Conservation (phyloP, 92 coral and sea anemone species). For the Zoanthus sociatus region DNA sequence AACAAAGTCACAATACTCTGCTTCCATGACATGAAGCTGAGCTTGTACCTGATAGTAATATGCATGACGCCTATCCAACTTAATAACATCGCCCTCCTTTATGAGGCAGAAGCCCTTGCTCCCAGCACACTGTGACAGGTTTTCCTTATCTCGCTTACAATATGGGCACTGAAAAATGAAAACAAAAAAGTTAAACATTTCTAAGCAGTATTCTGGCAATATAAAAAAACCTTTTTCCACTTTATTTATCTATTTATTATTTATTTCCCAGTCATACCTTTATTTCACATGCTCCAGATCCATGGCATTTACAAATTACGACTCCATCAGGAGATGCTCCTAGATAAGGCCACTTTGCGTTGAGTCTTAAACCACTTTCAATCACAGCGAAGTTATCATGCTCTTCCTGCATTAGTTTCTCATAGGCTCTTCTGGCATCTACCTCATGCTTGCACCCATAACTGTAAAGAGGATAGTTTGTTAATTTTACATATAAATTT, state of each 20-base stretch:
- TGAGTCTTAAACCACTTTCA: conserved; percentile 44
- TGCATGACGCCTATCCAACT: background rate
- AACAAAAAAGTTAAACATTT: conserved; percentile 10
- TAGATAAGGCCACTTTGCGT: conserved; percentile 44
- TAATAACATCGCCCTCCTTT: conserved; percentile 4
- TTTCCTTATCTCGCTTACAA: conserved; percentile 52
- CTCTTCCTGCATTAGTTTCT: background rate
- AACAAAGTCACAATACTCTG: conserved; percentile 55
- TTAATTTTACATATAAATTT: background rate
- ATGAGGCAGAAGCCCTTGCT: conserved; percentile 33
- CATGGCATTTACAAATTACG: conserved; percentile 48
- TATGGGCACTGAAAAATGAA: conserved; percentile 53
- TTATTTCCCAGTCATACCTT: conserved; percentile 38
- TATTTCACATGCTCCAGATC: conserved; percentile 57
- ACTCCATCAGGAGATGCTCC: conserved; percentile 58
- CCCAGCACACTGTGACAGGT: conserved; percentile 49
- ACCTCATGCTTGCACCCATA: conserved; percentile 63
- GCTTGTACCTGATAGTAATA: conserved; percentile 43
- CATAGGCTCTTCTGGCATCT: conserved; percentile 42
- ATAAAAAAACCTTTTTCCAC: background rate
- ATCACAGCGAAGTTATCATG: conserved; percentile 36
- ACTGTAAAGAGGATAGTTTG: conserved; percentile 21
- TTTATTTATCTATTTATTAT: conserved; percentile 23
- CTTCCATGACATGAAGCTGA: conserved; percentile 43
- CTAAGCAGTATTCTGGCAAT: background rate